Base-by-base conservation (phyloP, 2,888 invertebrate species). In the Stenichneumon culpator region DNA sequence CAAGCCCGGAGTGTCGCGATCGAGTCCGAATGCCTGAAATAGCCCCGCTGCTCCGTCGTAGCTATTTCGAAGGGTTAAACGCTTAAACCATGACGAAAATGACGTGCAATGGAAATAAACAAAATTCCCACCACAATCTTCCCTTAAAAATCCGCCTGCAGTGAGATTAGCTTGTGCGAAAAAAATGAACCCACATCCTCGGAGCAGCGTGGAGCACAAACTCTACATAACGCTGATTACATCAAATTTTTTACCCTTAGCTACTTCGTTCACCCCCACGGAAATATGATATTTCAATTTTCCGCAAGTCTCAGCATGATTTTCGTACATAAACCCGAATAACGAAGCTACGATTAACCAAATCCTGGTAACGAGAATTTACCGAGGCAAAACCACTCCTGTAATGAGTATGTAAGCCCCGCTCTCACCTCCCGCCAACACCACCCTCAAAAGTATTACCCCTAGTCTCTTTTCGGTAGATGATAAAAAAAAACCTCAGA, bases 191-290 rank as follows among this genome's bases (percentile, higher is more conserved):
- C 16, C 28, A 63, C 32, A 16, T 7, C 32, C 60, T 11, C 60
- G 32, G 16, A 0, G 32, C 28, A 32, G 60, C 60, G 6, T 7
- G 4, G 16, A 32, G 32, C 16, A n/a, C 32, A 32, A 63, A 63
- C 60, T 32, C 60, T 63, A n/a, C 32, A 32, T 32, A 32, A 63
- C 60, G 32, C 60, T 63, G 60, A 63, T 63, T 63, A 63, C 60
- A 3, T 16, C 16, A 28, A 63, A 63, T 32, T 32, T 63, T 63
- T 63, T 32, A 32, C 60, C 32, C 32, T 63, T 32, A 63, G 44
- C 44, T 7, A 16, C 28, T 16, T 16, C 60, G 16, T 11, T 32
- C 32, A 28, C 60, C 28, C 28, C 28, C 16, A 28, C 28, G 16
- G 28, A 63, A 32, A 63, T 32, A 16, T 32, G 32, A 63, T 32